phyloP scores from a whole-genome alignment of 35 echinoderm and acorn worm species.

The Strongylocentrotus purpuratus region DNA sequence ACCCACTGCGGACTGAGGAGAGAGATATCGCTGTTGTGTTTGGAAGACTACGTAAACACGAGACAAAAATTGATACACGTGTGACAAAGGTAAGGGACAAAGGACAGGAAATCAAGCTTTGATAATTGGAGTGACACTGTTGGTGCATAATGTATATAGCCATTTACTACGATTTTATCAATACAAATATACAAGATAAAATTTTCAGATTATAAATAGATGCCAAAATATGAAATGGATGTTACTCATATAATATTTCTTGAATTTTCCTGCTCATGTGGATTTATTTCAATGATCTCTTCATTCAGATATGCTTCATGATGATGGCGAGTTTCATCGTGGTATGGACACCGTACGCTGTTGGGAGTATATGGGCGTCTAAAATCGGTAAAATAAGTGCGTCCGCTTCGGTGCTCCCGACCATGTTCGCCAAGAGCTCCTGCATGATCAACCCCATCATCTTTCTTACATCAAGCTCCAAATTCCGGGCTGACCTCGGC shows the following conservation, averaged over 20 bases:
- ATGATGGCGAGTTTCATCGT: constrained; percentile 56
- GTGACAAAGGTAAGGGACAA: constrained; percentile 49
- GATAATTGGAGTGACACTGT: too few relatives aligned
- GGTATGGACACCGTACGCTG: constrained; percentile 59
- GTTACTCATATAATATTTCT: too few relatives aligned
- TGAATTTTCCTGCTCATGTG: not conserved
- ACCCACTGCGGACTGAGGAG: constrained; percentile 40
- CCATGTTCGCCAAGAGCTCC: constrained; percentile 79
- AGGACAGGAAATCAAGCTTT: too few relatives aligned
- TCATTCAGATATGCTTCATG: constrained; percentile 58
- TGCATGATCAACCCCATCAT: constrained; percentile 81
- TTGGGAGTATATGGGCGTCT: constrained; percentile 46
- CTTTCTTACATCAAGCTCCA: constrained; percentile 62
- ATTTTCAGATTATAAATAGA: too few relatives aligned
- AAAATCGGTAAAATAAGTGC: not conserved
- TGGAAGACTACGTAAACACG: constrained; percentile 37
- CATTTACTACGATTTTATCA: too few relatives aligned
- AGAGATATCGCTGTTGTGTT: constrained; percentile 41
- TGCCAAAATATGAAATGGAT: too few relatives aligned
- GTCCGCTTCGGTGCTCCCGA: constrained; percentile 47
- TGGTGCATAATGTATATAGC: too few relatives aligned
- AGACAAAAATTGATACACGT: constrained; percentile 47
- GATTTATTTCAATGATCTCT: not conserved
- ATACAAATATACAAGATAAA: too few relatives aligned
- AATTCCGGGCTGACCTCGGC: constrained; percentile 60